Evolutionary conservation across 2,113 vertebrate species (phyloP).

Genomic region (Ploceus nigricollis): DNA sequence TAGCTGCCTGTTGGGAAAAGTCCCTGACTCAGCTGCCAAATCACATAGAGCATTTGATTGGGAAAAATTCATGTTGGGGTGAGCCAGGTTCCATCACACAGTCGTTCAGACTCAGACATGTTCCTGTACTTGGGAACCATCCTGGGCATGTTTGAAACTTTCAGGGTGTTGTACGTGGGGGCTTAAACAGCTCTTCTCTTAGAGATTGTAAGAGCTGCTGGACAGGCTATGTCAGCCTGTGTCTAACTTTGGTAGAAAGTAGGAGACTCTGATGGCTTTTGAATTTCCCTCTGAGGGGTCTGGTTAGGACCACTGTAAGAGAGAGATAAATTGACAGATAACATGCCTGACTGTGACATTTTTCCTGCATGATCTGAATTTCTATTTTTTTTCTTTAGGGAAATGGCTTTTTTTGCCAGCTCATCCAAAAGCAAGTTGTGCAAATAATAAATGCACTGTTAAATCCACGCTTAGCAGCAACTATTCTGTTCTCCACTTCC

Average conservation of each 20-base stretch:
- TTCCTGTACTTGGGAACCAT: neutral
- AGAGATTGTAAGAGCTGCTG: neutral
- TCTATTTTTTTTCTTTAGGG: neutral
- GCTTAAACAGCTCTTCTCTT: neutral
- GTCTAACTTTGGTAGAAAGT: neutral
- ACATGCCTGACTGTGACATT: neutral
- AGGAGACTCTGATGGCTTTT: neutral
- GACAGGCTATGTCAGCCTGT: neutral
- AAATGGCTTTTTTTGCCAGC: neutral
- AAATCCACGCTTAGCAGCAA: neutral
- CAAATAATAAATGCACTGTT: neutral
- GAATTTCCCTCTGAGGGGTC: neutral
- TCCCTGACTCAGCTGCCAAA: neutral
- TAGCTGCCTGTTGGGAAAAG: neutral
- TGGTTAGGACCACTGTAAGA: neutral
- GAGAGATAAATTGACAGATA: neutral
- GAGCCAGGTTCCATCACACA: neutral
- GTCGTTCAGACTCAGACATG: accelerated
- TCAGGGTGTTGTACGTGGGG: neutral
- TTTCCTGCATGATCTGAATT: neutral
- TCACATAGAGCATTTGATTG: accelerated
- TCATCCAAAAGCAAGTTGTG: neutral
- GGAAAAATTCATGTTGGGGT: neutral
- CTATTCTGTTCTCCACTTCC: neutral
- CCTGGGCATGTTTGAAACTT: neutral